Evolutionary conservation across 2,113 vertebrate genomes (phyloP).

Genomic region (Edolisoma coerulescens): DNA sequence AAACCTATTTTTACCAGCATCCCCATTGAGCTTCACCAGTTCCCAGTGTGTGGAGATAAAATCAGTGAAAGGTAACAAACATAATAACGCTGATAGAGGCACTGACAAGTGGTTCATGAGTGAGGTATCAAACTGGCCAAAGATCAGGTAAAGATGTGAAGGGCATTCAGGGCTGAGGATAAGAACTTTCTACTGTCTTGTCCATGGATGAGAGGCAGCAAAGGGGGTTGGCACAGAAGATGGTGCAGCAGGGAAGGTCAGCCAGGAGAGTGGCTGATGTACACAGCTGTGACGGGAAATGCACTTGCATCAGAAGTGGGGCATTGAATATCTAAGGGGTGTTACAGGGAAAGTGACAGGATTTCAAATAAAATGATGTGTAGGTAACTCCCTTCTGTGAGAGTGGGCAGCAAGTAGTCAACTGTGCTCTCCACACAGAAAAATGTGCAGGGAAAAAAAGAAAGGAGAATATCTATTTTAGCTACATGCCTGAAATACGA

Average conservation of each 20-base stretch:
- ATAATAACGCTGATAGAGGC: neutral
- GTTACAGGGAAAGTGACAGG: neutral
- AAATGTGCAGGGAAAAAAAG: neutral
- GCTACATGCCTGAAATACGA: neutral
- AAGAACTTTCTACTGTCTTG: neutral
- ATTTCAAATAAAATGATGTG: neutral
- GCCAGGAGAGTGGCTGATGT: neutral
- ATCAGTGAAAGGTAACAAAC: neutral
- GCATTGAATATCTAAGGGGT: neutral
- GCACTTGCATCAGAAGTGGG: neutral
- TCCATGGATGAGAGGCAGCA: neutral
- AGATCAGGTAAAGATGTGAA: neutral
- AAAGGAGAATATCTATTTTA: neutral
- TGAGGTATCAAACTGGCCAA: neutral
- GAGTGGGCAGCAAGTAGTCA: neutral
- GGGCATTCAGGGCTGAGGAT: neutral
- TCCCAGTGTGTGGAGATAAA: neutral
- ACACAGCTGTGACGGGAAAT: neutral
- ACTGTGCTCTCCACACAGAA: neutral
- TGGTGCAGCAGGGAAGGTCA: neutral
- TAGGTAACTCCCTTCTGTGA: neutral
- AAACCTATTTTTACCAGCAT: neutral
- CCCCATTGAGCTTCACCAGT: neutral
- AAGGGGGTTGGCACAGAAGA: rapidly evolving
- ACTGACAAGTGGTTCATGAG: neutral